Percentiles rank a stretch among this genome's conserved stretches.
These are phyloP conservation scores for Dyspetes luteomarginatus DNA, from an alignment of 2,888 invertebrate genomes.

Conservation along the genomic window DNA sequence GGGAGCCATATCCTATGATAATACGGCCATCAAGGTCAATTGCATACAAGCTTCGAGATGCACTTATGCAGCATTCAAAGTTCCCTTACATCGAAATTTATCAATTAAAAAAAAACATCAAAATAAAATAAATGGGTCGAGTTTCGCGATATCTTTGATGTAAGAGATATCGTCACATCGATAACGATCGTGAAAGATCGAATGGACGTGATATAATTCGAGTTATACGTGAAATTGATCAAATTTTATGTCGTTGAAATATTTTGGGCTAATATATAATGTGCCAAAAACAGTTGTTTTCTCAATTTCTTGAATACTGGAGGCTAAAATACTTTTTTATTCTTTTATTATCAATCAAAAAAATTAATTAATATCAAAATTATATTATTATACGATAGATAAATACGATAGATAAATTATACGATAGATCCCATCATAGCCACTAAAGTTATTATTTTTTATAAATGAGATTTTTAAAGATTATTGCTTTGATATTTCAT, in stretches of 20 bases:
- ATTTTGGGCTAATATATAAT: background rate
- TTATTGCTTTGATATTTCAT: too few relatives aligned
- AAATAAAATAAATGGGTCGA: slow-evolving; percentile 9
- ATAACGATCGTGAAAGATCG: background rate
- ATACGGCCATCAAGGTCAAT: background rate
- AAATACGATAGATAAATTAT: too few relatives aligned
- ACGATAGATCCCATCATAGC: too few relatives aligned
- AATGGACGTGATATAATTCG: slow-evolving; percentile 12
- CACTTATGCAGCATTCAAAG: too few relatives aligned
- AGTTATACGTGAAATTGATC: background rate
- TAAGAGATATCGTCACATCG: background rate
- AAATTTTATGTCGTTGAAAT: background rate
- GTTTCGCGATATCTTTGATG: background rate
- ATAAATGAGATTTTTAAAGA: too few relatives aligned
- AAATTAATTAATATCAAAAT: too few relatives aligned
- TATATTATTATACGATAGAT: too few relatives aligned
- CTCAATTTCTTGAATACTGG: too few relatives aligned
- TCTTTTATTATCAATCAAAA: too few relatives aligned
- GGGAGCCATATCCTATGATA: background rate
- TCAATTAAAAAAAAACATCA: background rate
- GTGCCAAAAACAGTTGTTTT: too few relatives aligned
- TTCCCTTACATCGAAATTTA: slow-evolving; percentile 3
- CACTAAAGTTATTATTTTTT: too few relatives aligned
- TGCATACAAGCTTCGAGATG: background rate
- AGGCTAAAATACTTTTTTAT: too few relatives aligned